Base-by-base conservation (phyloP, 2,797 vertebrate species). In the Lepilemur ruficaudatus region DNA sequence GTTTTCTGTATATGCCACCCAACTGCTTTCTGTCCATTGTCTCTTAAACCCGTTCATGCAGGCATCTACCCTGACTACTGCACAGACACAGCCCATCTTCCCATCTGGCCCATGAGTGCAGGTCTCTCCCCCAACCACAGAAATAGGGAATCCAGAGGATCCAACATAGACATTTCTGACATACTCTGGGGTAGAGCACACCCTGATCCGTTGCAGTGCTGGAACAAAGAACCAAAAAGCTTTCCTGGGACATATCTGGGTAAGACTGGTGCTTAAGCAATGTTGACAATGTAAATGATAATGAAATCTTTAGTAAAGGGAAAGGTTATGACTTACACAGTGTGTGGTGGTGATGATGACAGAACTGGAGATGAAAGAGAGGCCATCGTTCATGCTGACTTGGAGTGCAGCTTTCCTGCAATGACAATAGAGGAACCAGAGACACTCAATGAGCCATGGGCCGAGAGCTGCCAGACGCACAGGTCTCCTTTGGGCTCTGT, bases 381-480 rank as follows among this genome's bases (percentile, higher is more conserved):
- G 98, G 2, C 99, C 99, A 25, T 99, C 99, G 0, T 99, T 99
- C 99, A 99, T 99, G 96, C 99, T 99, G 98, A 99, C 99, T 48
- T 99, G 99, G 75, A 99, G 99, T 48, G 99, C 99, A 8, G 99
- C 99, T 96, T 99, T 99, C 99, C 99, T 99, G 98, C 81, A 97
- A 95, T 28, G 92, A 89, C 61, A 78, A 52, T 2, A 81, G 12
- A 28, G 50, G 43, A 89, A 70, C 22, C 76, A 89, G 32, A 93
- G 59, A 85, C 1, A 5, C 48, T 96, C 46, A 9, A 14, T 4
- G 22, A 80, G 28, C 43, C 73, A 6, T 4, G n/a, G 48, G 13
- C 43, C 0, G 0, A 38, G 13, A 90, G 80, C 32, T 67, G 63
- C 41, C 23, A 28, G 70, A 59, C n/a, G 81, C n/a, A 3, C 0